Conservation (phyloP, 1,140 invertebrate genomes). For the Anastrepha ludens region DNA sequence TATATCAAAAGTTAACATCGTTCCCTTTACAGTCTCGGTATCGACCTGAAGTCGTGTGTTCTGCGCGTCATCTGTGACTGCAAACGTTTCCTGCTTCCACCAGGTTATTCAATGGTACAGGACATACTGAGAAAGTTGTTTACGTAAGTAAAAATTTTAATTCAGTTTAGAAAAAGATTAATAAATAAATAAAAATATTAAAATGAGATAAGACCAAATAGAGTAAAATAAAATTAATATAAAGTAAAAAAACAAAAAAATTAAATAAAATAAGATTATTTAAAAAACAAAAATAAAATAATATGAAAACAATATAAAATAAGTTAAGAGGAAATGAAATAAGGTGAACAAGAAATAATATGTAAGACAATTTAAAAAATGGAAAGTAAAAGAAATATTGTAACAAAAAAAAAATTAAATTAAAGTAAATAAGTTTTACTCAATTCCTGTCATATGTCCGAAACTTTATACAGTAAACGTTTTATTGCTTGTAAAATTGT, state of each 20-base stretch:
- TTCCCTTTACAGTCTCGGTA: constrained; percentile 59
- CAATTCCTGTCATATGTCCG: not conserved
- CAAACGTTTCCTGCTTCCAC: constrained; percentile 66
- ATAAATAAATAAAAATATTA: not conserved
- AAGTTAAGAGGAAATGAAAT: too few species aligned
- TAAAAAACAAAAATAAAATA: not conserved
- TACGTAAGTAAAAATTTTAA: constrained; percentile 61
- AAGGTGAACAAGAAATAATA: too few species aligned
- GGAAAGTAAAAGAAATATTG: too few species aligned
- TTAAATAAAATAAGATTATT: not conserved
- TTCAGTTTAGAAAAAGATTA: not conserved
- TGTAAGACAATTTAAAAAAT: too few species aligned
- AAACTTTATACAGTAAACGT: not conserved
- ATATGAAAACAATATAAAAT: not conserved
- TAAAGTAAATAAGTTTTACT: not conserved
- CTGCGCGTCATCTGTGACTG: constrained; percentile 67
- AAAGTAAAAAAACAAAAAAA: not conserved
- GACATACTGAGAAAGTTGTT: constrained; percentile 68
- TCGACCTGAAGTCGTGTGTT: constrained; percentile 69
- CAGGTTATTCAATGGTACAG: constrained; percentile 70
- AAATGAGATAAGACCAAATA: not conserved
- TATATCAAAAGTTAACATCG: too few species aligned
- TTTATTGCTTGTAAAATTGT: too few species aligned
- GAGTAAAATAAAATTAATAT: not conserved
- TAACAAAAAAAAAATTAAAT: too few species aligned